A percentile compares a stretch with the other conserved stretches of the same genome.
phyloP scores from a whole-genome alignment of 2,888 invertebrate genomes.

The Coenonympha glycerion region DNA sequence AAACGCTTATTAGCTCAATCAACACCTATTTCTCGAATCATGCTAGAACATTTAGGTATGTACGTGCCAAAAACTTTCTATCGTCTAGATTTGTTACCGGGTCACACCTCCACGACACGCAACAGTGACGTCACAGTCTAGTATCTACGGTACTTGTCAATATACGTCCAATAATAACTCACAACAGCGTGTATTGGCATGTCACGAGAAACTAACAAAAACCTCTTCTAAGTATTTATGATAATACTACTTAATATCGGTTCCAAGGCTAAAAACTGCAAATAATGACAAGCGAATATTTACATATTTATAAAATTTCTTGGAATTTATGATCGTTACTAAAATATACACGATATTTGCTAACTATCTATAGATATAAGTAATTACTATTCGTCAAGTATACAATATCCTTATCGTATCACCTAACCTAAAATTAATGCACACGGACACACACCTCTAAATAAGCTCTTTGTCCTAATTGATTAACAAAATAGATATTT shows the following conservation, averaged over 20 bases:
- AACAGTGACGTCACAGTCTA: not conserved
- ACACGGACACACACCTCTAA: too few species aligned
- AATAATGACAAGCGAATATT: not conserved
- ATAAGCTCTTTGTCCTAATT: too few species aligned
- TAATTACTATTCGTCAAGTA: too few species aligned
- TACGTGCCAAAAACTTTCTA: constrained; percentile 2
- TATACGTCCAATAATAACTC: not conserved
- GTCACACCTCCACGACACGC: not conserved
- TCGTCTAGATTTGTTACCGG: not conserved
- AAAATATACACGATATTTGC: too few species aligned
- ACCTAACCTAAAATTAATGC: too few species aligned
- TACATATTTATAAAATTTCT: not conserved
- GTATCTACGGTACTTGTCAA: too few species aligned
- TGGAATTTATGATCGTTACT: not conserved
- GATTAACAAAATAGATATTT: too few species aligned
- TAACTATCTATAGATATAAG: not conserved
- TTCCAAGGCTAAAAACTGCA: not conserved
- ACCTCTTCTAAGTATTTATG: not conserved
- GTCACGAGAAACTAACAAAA: not conserved
- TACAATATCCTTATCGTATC: too few species aligned
- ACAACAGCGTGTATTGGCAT: not conserved
- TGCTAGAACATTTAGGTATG: not conserved
- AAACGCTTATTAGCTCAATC: not conserved
- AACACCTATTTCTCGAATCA: not conserved
- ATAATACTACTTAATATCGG: not conserved